Base-by-base conservation (phyloP, 1,140 invertebrate species). In the Paraescarpia echinospica region DNA sequence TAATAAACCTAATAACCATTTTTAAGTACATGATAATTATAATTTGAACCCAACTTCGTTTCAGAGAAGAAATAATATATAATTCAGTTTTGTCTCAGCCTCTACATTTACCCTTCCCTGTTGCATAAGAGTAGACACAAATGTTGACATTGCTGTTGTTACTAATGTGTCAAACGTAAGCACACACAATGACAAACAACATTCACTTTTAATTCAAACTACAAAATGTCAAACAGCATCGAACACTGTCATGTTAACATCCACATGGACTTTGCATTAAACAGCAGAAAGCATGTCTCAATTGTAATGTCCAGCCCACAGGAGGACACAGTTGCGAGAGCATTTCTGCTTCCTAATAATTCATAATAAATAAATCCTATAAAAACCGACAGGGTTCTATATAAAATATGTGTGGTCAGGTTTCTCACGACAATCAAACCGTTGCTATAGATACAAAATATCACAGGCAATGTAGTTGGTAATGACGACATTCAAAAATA, bases 341-440 rank as follows among this genome's bases (percentile, higher is more conserved):
- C 22, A 27, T 18, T 18, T 77, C 18, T 31, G 9, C 59, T 77
- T 77, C 59, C 59, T 31, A 77, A 5, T 77, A 12, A 77, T 77
- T 77, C 59, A 77, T 77, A 77, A 77, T 77, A 77, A 77, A 77
- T 77, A 77, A 77, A 77, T 77, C 59, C 59, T 77, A 77, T 77
- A 77, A 77, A 77, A 77, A 18, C 59, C 27, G 59, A 77, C 59
- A 77, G 59, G 27, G 18, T 77, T 77, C 59, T 77, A 77, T 77
- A 77, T 77, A 77, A 77, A 77, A 1, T 77, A 77, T 77, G 59
- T 77, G 59, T 77, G 18, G 27, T 77, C 59, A 27, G 59, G 59
- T 77, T 77, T 77, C 59, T 31, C 59, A 31, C 27, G 22, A 77
- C 59, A 77, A 77, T 14, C 59, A 77, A 77, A 77, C 59, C 59